Base-by-base conservation (phyloP, 1,140 invertebrate genomes). In the Drosophila chauvacae region DNA sequence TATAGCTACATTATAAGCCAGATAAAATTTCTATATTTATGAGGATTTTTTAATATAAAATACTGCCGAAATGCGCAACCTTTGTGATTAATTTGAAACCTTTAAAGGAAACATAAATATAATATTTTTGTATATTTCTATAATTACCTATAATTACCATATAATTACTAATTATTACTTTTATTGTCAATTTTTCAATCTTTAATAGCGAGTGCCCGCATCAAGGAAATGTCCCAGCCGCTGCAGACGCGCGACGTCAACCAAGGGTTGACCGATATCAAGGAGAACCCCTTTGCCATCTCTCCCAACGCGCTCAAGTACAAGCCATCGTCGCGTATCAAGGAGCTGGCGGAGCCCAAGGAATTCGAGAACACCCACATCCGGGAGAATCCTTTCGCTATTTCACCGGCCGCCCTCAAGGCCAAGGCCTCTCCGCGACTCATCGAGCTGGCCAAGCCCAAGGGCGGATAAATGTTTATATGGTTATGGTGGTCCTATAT, bases 381-480 rank as follows among this genome's bases (percentile, higher is more conserved):
- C 39, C 85, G 90, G 28, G 86, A 90, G 26, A 87, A 91, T 81
- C 90, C 90, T 1, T 91, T 88, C 35, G 77, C 73, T 23, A 91
- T 91, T 10, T 91, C 90, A 10, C 83, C 81, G 4, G 90, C 90
- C 26, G 93, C 93, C 2, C 80, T 94, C n/a, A 94, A 93, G 60
- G 93, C 93, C 48, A 93, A 93, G 60, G 79, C 93, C 20, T 92
- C 93, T 33, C 91, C 93, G 14, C 87, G 93, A 14, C 93, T 93
- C 42, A 78, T 93, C 45, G 93, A 93, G 62, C 64, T 94, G 63
- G 93, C 93, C 30, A 93, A 93, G 72, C 93, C 93, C 4, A 92
- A 91, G 23, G 85, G 85, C 20, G 64, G 64, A 4, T 81, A 71
- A 14, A 10, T 41, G 33, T 20, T n/a, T 9, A 14, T n/a, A 37